phyloP scores from a whole-genome alignment of 2,888 invertebrate species.

The Clostera curtula region DNA sequence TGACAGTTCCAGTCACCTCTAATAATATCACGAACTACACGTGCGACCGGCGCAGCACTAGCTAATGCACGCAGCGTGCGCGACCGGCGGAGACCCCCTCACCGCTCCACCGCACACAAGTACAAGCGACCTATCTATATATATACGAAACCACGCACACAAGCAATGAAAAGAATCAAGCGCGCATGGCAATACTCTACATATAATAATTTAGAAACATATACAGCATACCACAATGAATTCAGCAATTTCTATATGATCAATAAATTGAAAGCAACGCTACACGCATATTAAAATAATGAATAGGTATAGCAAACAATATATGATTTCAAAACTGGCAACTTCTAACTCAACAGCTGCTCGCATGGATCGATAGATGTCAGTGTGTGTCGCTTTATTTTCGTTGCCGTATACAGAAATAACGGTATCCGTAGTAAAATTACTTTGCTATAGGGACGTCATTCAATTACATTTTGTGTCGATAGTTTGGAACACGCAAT shows the following conservation, averaged over 20 bases:
- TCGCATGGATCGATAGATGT: constrained; percentile 68
- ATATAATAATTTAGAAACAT: neutral
- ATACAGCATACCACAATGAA: neutral
- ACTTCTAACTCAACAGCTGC: constrained; percentile 55
- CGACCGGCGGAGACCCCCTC: constrained; percentile 36
- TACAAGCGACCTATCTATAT: constrained; percentile 25
- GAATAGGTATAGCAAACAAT: too few relatives aligned
- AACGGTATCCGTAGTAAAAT: constrained; percentile 70
- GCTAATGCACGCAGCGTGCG: constrained; percentile 55
- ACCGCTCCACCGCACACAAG: constrained; percentile 32
- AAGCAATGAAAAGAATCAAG: constrained; percentile 13
- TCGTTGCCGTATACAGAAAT: constrained; percentile 52
- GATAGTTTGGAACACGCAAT: too few relatives aligned
- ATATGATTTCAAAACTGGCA: constrained; percentile 33
- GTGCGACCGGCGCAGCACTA: constrained; percentile 62
- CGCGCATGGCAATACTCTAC: constrained; percentile 8
- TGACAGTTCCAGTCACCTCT: constrained; percentile 64
- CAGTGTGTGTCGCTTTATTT: constrained; percentile 71
- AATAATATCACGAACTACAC: constrained; percentile 54
- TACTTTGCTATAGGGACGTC: constrained; percentile 32
- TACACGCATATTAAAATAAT: too few relatives aligned
- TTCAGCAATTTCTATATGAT: constrained; percentile 1
- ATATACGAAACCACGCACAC: constrained; percentile 20
- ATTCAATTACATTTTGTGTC: constrained; percentile 5
- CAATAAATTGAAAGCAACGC: too few relatives aligned